A percentile compares a stretch with the other conserved stretches of the same genome.
Conservation (phyloP, 2,797 vertebrate genomes). For the Cetoscarus ocellatus region DNA sequence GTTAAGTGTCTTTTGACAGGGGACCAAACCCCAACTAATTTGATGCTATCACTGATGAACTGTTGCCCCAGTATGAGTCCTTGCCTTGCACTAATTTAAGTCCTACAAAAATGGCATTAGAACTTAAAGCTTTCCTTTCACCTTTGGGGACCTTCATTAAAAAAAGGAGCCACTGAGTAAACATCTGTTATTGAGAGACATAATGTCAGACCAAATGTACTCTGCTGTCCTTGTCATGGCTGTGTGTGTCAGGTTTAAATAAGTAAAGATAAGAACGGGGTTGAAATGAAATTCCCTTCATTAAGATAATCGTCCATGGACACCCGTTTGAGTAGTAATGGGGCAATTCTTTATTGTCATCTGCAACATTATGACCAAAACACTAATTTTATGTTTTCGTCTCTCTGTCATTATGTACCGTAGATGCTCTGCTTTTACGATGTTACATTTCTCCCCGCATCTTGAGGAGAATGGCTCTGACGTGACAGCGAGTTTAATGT, state of each 20-base stretch:
- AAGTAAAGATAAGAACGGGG: conserved; percentile 69
- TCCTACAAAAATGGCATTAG: conserved; percentile 48
- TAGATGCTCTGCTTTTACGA: conserved; percentile 35
- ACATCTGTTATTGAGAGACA: conserved; percentile 72
- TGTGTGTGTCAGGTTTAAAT: conserved; percentile 63
- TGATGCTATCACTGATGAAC: no score
- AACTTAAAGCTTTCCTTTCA: conserved; percentile 68
- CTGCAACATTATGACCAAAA: conserved; percentile 57
- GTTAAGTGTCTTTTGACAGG: no score
- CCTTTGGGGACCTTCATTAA: conserved; percentile 77
- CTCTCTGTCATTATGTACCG: conserved; percentile 3
- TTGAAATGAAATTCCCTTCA: conserved; percentile 64
- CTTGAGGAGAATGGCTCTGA: conserved; percentile 51
- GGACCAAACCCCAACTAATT: no score
- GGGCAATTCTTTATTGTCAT: conserved; percentile 54
- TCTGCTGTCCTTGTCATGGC: conserved; percentile 35
- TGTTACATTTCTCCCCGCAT: conserved; percentile 55
- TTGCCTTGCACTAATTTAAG: conserved; percentile 29
- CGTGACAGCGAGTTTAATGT: conserved; percentile 70
- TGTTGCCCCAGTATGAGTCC: not conserved
- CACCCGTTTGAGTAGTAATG: conserved; percentile 56
- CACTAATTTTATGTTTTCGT: conserved; percentile 52
- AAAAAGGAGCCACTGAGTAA: conserved; percentile 54
- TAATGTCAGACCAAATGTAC: conserved; percentile 62
- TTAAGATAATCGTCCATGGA: conserved; percentile 62